Evolutionary conservation across 2,888 invertebrate genomes (phyloP).

Genomic region (Trichacis sp.): DNA sequence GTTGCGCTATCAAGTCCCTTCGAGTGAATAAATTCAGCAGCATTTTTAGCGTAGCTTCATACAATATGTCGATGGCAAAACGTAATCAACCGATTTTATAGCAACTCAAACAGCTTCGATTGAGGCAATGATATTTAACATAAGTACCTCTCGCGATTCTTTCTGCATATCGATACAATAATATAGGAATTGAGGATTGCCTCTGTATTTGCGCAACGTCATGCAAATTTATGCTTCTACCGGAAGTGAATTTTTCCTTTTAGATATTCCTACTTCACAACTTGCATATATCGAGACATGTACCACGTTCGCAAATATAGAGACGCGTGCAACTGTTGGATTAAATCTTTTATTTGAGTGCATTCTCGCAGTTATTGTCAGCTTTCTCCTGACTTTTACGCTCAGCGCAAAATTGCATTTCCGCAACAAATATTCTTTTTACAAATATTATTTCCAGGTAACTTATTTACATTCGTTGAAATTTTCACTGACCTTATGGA

Average conservation of each 20-base stretch:
- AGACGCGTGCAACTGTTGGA: constrained; percentile 28
- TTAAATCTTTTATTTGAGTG: constrained; percentile 25
- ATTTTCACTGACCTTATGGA: constrained; percentile 19
- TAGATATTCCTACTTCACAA: no score
- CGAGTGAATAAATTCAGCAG: no score
- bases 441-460: constrained; percentile 22
- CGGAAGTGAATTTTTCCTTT: no score
- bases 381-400: constrained; percentile 54
- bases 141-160: no score
- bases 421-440: constrained; percentile 26
- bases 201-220: no score
- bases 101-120: not conserved
- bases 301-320: constrained; percentile 5
- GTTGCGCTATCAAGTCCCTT: no score
- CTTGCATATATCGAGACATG: no score
- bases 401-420: constrained; percentile 31
- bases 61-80: no score
- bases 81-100: not conserved
- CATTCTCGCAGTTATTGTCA: constrained; percentile 58
- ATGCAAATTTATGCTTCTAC: no score
- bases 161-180: no score
- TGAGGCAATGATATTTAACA: not conserved
- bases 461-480: constrained; percentile 40
- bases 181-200: no score
- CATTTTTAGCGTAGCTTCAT: no score